Base-by-base conservation (phyloP, 2,113 vertebrate genomes). In the Ceyx cyanopectus region DNA sequence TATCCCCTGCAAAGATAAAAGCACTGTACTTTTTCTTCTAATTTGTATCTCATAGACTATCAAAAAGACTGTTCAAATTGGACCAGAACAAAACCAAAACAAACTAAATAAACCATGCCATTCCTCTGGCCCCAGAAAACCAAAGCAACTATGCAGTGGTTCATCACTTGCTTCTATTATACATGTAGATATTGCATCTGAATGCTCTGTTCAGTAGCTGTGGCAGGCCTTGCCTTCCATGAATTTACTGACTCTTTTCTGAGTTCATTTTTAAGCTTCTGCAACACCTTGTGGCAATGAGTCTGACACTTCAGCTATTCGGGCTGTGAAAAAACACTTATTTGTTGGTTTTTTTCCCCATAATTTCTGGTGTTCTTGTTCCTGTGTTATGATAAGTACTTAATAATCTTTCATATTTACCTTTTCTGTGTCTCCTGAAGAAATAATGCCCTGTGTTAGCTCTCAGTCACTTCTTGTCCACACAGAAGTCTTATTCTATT, bases 261-360 rank as follows among this genome's bases (percentile, higher is more conserved):
- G 30, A 41, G 53, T 84, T 83, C 54, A 9, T 48, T 22, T 56
- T 87, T 79, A 68, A 85, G 10, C 7, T 11, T 74, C 50, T 78
- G 16, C 40, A 74, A 34, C 5, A 24, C 14, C 17, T 75, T 40
- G 22, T 29, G 78, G 53, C 30, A 91, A 40, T 1, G 2, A 50
- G 46, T 43, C n/a, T 56, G 40, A 75, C 43, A 68, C 19, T 65
- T 79, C 19, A 51, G 62, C 22, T 63, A 43, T 14, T 23, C 54
- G 13, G 37, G 17, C 32, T 43, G 27, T 80, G 32, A 15, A 32
- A 45, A 77, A 62, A 34, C 14, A 10, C 3, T 37, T 37, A 37
- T 37, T 37, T 9, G 37, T 37, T 37, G 37, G 9, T 10, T 37
- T 37, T 37, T 37, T 37, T 10, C 37, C 9, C 19, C 0, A 0